These are phyloP conservation scores for Polia nebulosa DNA, from an alignment of 2,888 invertebrate species.

Conservation along the genomic window DNA sequence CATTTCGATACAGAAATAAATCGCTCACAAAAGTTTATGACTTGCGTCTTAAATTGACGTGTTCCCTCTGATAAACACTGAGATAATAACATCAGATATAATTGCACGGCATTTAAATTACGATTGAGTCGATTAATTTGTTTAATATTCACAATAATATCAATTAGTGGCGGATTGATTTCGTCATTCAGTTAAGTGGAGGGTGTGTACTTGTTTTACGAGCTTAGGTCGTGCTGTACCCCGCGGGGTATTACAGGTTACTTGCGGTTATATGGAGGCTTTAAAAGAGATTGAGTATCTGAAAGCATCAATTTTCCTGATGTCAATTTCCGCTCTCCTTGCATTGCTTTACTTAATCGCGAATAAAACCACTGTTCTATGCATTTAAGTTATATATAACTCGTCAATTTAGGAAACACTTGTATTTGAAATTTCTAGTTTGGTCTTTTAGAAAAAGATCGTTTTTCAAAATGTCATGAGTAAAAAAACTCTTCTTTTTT, in stretches of 20 bases:
- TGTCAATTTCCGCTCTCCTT: constrained; percentile 13
- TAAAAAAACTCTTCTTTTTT: no score
- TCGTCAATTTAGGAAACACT: no score
- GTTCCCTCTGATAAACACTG: constrained; percentile 59
- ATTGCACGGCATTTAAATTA: constrained; percentile 65
- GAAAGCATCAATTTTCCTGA: neutral
- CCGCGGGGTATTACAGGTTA: constrained; percentile 25
- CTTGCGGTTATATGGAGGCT: neutral
- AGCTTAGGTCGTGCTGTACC: constrained; percentile 30
- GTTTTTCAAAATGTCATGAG: no score
- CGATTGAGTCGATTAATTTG: constrained; percentile 60
- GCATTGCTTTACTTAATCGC: neutral
- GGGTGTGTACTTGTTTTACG: constrained; percentile 33
- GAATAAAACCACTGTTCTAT: neutral
- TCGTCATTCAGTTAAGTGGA: constrained; percentile 45
- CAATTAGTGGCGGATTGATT: constrained; percentile 61
- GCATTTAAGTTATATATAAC: neutral
- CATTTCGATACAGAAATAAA: constrained; percentile 12
- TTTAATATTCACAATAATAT: constrained; percentile 64
- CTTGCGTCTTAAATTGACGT: constrained; percentile 59
- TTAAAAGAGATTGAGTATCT: constrained; percentile 8
- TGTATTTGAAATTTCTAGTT: no score
- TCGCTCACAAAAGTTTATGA: constrained; percentile 56
- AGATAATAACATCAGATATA: constrained; percentile 61
- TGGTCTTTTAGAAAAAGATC: no score